These are phyloP conservation scores for Anastrepha ludens DNA, from an alignment of 1,140 invertebrate genomes.

Conservation along the genomic window DNA sequence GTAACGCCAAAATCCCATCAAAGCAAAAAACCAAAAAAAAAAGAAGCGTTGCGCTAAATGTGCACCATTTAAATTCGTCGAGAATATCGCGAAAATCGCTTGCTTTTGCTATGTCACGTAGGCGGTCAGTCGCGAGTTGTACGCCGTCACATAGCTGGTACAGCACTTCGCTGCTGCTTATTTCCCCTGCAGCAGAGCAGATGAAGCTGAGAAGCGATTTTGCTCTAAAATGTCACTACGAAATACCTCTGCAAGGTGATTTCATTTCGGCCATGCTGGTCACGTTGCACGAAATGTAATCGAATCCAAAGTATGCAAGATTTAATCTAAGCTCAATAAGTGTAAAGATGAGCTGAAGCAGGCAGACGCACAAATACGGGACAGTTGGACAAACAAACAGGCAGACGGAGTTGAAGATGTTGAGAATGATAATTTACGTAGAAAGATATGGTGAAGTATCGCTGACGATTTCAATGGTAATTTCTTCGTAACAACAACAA, in stretches of 20 bases:
- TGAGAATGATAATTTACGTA: background rate
- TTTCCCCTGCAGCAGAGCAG: background rate
- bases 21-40: background rate
- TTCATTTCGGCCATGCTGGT: constrained; percentile 1
- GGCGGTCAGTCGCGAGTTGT: constrained; percentile 21
- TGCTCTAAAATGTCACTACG: background rate
- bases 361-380: background rate
- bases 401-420: background rate
- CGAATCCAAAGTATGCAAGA: constrained; percentile 52
- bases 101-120: constrained; percentile 18
- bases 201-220: background rate
- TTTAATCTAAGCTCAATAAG: constrained; percentile 48
- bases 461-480: background rate
- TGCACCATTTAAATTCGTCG: background rate
- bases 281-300: constrained; percentile 36
- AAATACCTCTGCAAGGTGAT: background rate
- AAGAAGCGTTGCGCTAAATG: background rate
- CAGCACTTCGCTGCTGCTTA: background rate
- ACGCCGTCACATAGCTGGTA: background rate
- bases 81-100: background rate
- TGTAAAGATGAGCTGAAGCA: background rate
- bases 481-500: background rate
- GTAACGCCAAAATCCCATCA: background rate
- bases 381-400: background rate
- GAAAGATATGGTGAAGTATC: background rate